These are phyloP conservation scores for Parnassius smintheus DNA, from an alignment of 2,888 invertebrate species.

Conservation along the genomic window DNA sequence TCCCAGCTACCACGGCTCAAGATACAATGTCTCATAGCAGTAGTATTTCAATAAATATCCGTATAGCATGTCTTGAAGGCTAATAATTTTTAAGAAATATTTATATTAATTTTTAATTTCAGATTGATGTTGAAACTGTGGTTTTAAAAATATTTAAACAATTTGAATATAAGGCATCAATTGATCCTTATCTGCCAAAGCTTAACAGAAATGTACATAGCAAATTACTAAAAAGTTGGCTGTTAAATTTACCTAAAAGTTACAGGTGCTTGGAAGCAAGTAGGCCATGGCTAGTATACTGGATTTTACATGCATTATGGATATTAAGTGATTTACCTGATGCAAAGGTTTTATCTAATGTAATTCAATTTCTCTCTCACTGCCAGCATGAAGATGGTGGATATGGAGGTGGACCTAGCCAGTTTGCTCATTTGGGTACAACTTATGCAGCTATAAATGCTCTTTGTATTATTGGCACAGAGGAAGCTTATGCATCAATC, in stretches of 20 bases:
- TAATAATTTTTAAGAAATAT: background rate
- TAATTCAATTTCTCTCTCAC: constrained; percentile 66
- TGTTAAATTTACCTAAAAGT: constrained; percentile 84
- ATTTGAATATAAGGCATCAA: constrained; percentile 67
- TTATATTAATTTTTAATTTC: constrained; percentile 32
- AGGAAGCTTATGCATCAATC: constrained; percentile 92
- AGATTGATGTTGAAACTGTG: constrained; percentile 66
- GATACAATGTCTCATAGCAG: too few relatives aligned
- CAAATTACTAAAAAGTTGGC: constrained; percentile 84
- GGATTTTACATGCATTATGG: constrained; percentile 95
- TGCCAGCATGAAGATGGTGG: constrained; percentile 92
- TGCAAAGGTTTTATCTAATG: constrained; percentile 58
- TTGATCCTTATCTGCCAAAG: constrained; percentile 78
- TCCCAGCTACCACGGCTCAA: too few relatives aligned
- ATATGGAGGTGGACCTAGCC: constrained; percentile 96
- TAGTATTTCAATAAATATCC: background rate
- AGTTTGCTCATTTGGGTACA: constrained; percentile 95
- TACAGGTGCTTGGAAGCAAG: constrained; percentile 96
- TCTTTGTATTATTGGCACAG: constrained; percentile 93
- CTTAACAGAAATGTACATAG: constrained; percentile 84
- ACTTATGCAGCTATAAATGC: constrained; percentile 99
- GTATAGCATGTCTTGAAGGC: too few relatives aligned
- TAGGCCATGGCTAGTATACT: constrained; percentile 98
- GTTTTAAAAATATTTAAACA: constrained; percentile 62
- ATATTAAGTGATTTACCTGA: constrained; percentile 80